phyloP scores from a whole-genome alignment of 2,113 vertebrate genomes.

The Leucoraja erinaceus region DNA sequence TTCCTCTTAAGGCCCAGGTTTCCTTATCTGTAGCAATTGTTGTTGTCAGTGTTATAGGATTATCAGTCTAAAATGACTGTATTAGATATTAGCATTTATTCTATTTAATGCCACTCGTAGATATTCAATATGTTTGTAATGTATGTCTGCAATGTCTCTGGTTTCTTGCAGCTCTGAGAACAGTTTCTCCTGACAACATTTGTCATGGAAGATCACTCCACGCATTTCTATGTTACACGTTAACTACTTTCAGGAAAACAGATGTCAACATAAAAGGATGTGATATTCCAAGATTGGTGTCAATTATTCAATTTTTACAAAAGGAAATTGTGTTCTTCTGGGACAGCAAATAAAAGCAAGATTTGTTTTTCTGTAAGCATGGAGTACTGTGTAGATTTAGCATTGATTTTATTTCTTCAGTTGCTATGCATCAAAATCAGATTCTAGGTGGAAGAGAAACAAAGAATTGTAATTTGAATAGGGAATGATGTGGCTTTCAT shows the following conservation, averaged over 20 bases:
- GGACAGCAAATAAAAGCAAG: background rate
- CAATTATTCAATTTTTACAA: constrained; percentile 31
- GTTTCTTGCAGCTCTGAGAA: background rate
- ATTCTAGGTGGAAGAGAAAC: background rate
- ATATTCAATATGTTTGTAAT: background rate
- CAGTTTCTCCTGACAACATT: constrained; percentile 29
- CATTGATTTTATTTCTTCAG: background rate
- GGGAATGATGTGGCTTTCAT: background rate
- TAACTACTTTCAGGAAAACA: background rate
- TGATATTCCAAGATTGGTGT: constrained; percentile 24
- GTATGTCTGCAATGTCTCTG: background rate
- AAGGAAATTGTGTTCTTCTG: background rate
- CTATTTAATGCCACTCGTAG: background rate
- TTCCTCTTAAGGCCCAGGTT: background rate
- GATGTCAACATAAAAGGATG: constrained; percentile 22
- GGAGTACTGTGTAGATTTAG: background rate
- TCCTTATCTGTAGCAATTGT: background rate
- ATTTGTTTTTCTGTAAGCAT: constrained; percentile 1
- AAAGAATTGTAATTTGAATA: background rate
- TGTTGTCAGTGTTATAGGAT: background rate
- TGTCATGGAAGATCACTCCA: constrained; percentile 25
- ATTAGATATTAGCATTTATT: background rate
- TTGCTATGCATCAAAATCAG: background rate
- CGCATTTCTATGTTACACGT: background rate
- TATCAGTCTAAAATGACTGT: background rate